Base-by-base conservation (phyloP, 64 coral and sea anemone genomes). In the Montipora capricornis region DNA sequence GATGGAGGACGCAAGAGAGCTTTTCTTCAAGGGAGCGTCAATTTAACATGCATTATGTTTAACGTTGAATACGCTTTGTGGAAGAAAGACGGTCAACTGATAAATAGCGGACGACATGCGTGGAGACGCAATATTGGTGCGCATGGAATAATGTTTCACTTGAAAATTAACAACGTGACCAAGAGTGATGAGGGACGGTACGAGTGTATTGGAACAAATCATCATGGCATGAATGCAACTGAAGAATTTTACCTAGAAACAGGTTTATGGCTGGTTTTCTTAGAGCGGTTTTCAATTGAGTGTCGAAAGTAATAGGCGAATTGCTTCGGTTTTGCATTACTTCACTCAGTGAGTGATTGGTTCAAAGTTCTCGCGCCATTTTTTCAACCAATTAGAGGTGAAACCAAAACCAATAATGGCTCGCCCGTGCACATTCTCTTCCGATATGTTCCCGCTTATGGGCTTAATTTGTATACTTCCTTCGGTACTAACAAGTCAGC, bases 121-220 rank as follows among this genome's bases (percentile, higher is more conserved):
- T 22, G 44, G 64, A 22, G 4, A 20, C 0, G 0, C 1, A 8
- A 86, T 20, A 1, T 1, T 86, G 44, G 19, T 24, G 10, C 4
- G n/a, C 45, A 6, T 11, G 47, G 16, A 86, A 50, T 5, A 17
- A 69, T 49, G 62, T 71, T 86, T 49, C 13, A 49, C 44, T 49
- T 86, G 45, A 4, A 51, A 67, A 86, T 86, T 2, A 49, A 12
- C 8, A 86, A 86, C 66, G 82, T 86, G 14, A 86, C 82, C 7
- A 71, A 86, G 20, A 71, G n/a, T 49, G 82, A 86, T n/a, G 66
- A 86, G 17, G 82, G 82, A 71, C 11, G 8, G 45, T 86, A 86
- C 64, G 66, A 6, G 19, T 86, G 82, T 11, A 4, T 22, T 0
- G 82, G 45, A 51, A 10, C 12, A 0, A 50, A 2, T 50, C 13